phyloP scores from a whole-genome alignment of 2,113 vertebrate genomes.

The Saimiri boliviensis region DNA sequence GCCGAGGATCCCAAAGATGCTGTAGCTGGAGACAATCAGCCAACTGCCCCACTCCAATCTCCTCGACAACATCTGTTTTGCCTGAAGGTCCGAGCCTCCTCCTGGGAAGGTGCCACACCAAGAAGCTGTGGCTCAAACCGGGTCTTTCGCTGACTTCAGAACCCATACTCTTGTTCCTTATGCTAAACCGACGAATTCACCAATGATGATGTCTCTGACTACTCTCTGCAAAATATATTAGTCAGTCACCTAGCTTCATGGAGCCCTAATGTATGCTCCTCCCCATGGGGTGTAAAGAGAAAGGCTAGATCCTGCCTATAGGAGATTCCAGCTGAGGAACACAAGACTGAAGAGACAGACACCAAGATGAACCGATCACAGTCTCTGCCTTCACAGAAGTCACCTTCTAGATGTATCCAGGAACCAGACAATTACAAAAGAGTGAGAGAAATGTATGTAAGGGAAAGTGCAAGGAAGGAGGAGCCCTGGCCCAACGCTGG shows the following conservation, averaged over 20 bases:
- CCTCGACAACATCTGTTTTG: not conserved
- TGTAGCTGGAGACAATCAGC: not conserved
- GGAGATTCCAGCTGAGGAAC: not conserved
- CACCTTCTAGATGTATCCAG: not conserved
- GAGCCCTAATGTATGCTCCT: not conserved
- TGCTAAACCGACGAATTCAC: not conserved
- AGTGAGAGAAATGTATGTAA: not conserved
- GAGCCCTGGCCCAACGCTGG: not conserved
- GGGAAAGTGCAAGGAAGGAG: not conserved
- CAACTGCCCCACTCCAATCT: fast-evolving
- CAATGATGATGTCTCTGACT: not conserved
- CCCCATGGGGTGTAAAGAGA: not conserved
- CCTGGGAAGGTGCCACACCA: no score
- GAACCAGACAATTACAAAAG: not conserved
- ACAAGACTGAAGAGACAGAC: not conserved
- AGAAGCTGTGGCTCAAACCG: not conserved
- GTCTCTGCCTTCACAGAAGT: not conserved
- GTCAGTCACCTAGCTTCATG: not conserved
- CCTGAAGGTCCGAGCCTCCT: not conserved
- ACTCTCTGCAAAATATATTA: not conserved
- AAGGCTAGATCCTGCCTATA: not conserved
- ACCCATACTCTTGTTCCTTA: not conserved
- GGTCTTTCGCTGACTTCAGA: not conserved
- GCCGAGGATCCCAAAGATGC: not conserved
- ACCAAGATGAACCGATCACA: not conserved